Conservation (phyloP, 2,888 invertebrate genomes). For the Athetis lepigone region DNA sequence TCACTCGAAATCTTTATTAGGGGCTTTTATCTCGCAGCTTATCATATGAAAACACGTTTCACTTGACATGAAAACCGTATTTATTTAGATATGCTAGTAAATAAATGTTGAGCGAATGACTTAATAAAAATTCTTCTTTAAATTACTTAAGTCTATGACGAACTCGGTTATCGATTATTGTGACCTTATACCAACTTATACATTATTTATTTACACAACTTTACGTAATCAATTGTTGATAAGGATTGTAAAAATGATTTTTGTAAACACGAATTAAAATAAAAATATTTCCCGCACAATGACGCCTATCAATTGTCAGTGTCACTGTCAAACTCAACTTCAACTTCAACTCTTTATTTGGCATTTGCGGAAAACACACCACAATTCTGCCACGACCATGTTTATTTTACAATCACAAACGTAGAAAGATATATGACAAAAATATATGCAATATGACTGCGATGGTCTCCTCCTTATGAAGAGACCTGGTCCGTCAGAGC, state of each 20-base stretch:
- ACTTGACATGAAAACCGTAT: constrained; percentile 13
- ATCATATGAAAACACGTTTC: constrained; percentile 32
- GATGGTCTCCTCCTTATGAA: no score
- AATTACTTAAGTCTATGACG: not conserved
- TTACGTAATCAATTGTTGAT: not conserved
- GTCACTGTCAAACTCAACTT: constrained; percentile 2
- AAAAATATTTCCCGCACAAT: constrained; percentile 17
- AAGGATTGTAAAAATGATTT: not conserved
- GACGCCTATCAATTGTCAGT: constrained; percentile 12
- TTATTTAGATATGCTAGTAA: constrained; percentile 9
- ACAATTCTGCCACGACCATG: no score
- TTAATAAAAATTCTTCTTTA: not conserved
- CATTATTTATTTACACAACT: not conserved
- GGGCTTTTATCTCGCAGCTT: constrained; percentile 37
- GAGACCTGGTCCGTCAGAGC: no score
- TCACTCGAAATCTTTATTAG: constrained; percentile 16
- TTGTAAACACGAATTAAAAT: constrained; percentile 22
- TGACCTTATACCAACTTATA: not conserved
- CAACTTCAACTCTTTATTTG: no score
- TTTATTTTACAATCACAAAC: no score
- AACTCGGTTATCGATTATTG: not conserved
- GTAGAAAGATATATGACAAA: no score
- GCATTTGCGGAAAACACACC: no score
- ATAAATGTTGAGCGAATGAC: not conserved
- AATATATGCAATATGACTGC: no score